phyloP scores from a whole-genome alignment of 2,888 invertebrate genomes.

The Drosophila niveifrons region DNA sequence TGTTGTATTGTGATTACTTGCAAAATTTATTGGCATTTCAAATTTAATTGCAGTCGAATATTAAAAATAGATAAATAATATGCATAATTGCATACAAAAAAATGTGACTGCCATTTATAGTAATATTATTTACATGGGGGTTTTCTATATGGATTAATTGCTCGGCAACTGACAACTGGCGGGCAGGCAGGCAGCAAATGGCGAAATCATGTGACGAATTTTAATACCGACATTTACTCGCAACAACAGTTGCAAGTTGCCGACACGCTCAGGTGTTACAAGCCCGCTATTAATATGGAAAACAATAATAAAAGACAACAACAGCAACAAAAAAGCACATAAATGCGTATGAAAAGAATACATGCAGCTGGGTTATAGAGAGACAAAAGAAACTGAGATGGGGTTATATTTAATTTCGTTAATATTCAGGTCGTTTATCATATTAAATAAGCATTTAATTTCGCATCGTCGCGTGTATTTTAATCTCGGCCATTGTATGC shows the following conservation, averaged over 20 bases:
- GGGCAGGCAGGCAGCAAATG: conserved; percentile 29
- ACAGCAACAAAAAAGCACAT: conserved; percentile 1
- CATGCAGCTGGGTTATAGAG: conserved; percentile 14
- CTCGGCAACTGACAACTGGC: conserved; percentile 10
- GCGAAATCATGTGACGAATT: conserved; percentile 62
- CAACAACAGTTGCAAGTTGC: conserved; percentile 25
- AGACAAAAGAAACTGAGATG: conserved; percentile 3
- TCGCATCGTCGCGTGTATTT: conserved; percentile 7
- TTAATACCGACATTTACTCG: conserved; percentile 60
- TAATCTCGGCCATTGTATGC: conserved; percentile 20
- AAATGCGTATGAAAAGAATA: conserved; percentile 18
- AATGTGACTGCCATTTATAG: conserved; percentile 3
- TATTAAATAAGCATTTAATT: conserved; percentile 64
- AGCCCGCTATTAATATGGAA: conserved; percentile 32
- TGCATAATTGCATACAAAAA: conserved; percentile 9
- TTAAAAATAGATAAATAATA: conserved; percentile 47
- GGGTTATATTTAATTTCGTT: conserved; percentile 56
- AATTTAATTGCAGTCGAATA: conserved; percentile 39
- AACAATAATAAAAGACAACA: conserved; percentile 20
- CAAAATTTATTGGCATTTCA: conserved; percentile 25
- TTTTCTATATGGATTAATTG: conserved; percentile 53
- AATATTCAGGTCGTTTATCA: conserved; percentile 60
- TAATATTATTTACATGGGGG: conserved; percentile 19
- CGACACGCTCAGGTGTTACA: conserved; percentile 41
- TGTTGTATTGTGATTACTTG: conserved; percentile 7